Conservation (phyloP, 2,113 vertebrate species). For the Lasiurus cinereus region DNA sequence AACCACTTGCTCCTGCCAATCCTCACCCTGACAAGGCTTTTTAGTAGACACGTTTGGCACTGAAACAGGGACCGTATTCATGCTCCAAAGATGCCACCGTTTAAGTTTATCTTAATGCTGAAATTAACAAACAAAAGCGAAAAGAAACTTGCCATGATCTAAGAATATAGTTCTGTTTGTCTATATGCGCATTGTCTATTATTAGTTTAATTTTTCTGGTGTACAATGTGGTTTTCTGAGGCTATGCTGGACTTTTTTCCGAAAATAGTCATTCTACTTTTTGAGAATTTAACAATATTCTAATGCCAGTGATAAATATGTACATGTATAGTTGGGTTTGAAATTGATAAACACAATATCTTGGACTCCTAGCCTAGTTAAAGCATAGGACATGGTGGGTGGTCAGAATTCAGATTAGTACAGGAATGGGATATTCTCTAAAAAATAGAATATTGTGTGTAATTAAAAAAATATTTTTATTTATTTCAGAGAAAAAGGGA, state of each 20-base stretch:
- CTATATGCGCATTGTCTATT: neutral
- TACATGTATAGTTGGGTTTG: neutral
- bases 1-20: neutral
- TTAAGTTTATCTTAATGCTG: neutral
- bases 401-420: neutral
- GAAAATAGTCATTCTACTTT: neutral
- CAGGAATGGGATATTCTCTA: neutral
- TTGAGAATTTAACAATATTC: neutral
- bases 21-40: neutral
- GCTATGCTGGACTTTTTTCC: neutral
- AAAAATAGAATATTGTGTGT: neutral
- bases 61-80: neutral
- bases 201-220: constrained; percentile 8
- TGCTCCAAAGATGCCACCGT: neutral
- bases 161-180: neutral
- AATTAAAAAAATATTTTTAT: constrained; percentile 31
- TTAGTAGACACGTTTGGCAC: neutral
- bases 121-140: neutral
- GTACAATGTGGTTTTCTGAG: neutral
- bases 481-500: constrained; percentile 7
- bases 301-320: neutral
- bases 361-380: neutral
- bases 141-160: neutral
- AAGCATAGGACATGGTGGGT: neutral
- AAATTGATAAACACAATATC: neutral